These are phyloP conservation scores for Platynereis dumerilii DNA, from an alignment of 2,888 invertebrate genomes.

Conservation along the genomic window DNA sequence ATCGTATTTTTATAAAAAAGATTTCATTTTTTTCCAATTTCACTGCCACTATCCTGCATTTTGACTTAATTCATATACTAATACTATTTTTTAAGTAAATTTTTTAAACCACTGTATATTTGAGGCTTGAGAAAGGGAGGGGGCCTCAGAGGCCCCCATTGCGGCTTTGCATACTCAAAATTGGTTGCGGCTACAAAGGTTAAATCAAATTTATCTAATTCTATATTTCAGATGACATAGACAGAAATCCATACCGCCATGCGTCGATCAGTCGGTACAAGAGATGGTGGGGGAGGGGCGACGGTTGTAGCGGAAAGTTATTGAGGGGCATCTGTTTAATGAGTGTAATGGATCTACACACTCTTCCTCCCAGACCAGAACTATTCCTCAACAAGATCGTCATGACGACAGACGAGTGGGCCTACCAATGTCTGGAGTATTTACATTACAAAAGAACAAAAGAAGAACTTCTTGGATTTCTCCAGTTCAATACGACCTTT, in stretches of 20 bases:
- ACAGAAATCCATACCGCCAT: constrained; percentile 32
- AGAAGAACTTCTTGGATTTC: constrained; percentile 40
- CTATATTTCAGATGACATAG: too few relatives aligned
- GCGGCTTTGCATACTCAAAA: too few relatives aligned
- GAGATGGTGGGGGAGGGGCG: constrained; percentile 48
- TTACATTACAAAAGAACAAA: constrained; percentile 44
- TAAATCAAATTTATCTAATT: too few relatives aligned
- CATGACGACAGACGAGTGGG: constrained; percentile 44
- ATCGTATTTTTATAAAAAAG: too few relatives aligned
- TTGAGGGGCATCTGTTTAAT: constrained; percentile 55
- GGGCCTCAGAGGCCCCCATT: too few relatives aligned
- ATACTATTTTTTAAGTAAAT: too few relatives aligned
- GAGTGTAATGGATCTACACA: constrained; percentile 53
- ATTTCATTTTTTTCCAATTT: too few relatives aligned
- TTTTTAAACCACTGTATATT: too few relatives aligned
- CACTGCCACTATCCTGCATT: too few relatives aligned
- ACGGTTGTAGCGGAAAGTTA: constrained; percentile 49
- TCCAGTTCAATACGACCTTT: constrained; percentile 39
- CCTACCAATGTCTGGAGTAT: constrained; percentile 54
- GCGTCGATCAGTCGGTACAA: constrained; percentile 52
- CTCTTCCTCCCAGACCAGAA: constrained; percentile 44
- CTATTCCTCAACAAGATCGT: constrained; percentile 60
- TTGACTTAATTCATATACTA: too few relatives aligned
- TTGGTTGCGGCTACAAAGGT: too few relatives aligned
- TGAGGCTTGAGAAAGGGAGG: too few relatives aligned